Percentiles rank a stretch among this genome's conserved stretches.
Conservation (phyloP, 2,797 vertebrate genomes). For the Eurystomus glaucurus region DNA sequence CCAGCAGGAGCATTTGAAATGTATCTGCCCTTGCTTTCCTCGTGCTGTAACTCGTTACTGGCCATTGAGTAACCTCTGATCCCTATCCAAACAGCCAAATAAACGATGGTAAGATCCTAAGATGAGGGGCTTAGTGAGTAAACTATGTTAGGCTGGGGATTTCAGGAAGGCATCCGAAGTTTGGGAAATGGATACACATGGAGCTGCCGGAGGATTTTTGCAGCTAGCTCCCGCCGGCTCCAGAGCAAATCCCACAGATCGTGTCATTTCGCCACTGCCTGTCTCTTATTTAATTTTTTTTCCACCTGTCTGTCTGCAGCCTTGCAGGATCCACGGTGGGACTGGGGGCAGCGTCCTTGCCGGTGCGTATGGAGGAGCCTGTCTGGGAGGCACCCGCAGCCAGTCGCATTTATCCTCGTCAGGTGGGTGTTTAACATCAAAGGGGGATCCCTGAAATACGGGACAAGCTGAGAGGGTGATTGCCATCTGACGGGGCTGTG, state of each 20-base stretch:
- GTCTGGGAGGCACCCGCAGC: not conserved
- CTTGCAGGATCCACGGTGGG: not conserved
- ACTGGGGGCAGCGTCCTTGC: not conserved
- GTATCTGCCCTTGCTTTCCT: not conserved
- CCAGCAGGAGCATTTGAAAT: not conserved
- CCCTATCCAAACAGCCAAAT: not conserved
- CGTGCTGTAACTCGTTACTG: rapidly evolving
- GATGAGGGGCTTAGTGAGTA: not conserved
- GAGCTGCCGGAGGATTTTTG: not conserved
- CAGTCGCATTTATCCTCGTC: rapidly evolving
- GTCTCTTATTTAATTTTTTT: not conserved
- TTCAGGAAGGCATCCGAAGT: not conserved
- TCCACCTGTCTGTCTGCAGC: not conserved
- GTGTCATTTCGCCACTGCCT: not conserved
- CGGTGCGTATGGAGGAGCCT: not conserved
- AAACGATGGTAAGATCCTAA: not conserved
- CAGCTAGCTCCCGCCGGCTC: rapidly evolving
- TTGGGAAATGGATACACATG: rapidly evolving
- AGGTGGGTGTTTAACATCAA: not conserved
- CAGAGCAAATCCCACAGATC: not conserved
- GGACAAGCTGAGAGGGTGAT: not conserved
- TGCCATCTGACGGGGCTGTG: not conserved
- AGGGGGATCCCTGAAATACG: not conserved
- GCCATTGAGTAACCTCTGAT: not conserved
- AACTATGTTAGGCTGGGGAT: not conserved